Conservation (phyloP, 2,797 vertebrate genomes). For the Manis pentadactyla region DNA sequence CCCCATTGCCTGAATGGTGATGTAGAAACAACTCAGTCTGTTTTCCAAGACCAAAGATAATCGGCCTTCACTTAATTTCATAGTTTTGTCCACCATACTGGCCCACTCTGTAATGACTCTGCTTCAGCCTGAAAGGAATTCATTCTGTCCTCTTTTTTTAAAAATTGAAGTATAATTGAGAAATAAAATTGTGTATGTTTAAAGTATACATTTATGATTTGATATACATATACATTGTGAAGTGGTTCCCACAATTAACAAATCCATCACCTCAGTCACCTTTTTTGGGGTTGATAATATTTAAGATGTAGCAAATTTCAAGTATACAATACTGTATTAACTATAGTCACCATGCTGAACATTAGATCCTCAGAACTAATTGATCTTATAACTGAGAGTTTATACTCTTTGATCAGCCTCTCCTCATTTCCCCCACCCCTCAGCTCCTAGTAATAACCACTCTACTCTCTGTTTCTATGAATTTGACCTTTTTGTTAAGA, state of each 20-base stretch:
- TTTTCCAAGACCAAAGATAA: neutral
- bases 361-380: no score
- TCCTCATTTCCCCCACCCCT: neutral
- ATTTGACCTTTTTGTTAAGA: neutral
- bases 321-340: neutral
- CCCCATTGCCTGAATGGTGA: neutral
- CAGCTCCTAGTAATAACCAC: neutral
- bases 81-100: neutral
- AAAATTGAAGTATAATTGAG: no score
- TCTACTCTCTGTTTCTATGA: neutral
- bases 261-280: neutral
- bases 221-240: no score
- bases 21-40: neutral
- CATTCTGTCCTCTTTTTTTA: no score
- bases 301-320: neutral
- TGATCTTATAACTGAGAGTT: no score
- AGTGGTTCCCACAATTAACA: neutral
- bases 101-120: neutral
- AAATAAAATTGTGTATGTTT: no score
- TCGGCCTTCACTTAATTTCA: neutral
- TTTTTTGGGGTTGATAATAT: neutral
- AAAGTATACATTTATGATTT: no score
- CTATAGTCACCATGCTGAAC: no score
- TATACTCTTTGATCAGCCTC: no score
- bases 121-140: neutral